These are phyloP conservation scores for Potamilus streckersoni DNA, from an alignment of 1,140 invertebrate genomes.

Conservation along the genomic window DNA sequence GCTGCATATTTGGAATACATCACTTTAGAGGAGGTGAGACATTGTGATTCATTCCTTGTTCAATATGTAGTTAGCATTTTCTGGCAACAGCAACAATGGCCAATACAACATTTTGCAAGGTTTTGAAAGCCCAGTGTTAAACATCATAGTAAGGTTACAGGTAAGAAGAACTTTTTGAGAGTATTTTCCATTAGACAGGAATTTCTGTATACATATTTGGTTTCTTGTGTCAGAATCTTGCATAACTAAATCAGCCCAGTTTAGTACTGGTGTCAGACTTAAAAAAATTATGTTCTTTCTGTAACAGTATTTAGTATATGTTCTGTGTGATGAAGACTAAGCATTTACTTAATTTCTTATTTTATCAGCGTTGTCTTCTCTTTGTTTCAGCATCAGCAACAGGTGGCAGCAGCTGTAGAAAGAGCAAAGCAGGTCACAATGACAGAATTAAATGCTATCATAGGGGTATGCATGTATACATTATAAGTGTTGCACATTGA, in stretches of 20 bases:
- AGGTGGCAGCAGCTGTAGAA: constrained; percentile 97
- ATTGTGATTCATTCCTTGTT: too few relatives aligned
- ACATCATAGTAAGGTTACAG: too few relatives aligned
- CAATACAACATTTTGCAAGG: too few relatives aligned
- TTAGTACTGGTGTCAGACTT: not conserved
- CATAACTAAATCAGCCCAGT: not conserved
- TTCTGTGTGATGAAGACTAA: not conserved
- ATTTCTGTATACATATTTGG: too few relatives aligned
- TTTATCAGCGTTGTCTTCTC: constrained; percentile 79
- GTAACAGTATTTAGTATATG: not conserved
- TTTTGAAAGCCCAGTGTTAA: too few relatives aligned
- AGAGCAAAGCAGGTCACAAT: constrained; percentile 99
- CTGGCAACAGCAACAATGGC: too few relatives aligned
- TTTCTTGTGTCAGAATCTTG: too few relatives aligned
- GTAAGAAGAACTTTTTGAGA: too few relatives aligned
- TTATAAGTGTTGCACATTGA: not conserved
- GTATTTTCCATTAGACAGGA: too few relatives aligned
- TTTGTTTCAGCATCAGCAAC: constrained; percentile 86
- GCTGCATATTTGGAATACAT: too few relatives aligned
- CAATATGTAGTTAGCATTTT: too few relatives aligned
- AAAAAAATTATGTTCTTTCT: not conserved
- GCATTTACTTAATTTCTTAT: constrained; percentile 72
- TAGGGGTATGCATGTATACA: constrained; percentile 58
- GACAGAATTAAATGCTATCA: constrained; percentile 87
- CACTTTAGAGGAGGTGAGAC: too few relatives aligned